Evolutionary conservation across 2,113 vertebrate species (phyloP).

Genomic region (Ramphastos sulfuratus): DNA sequence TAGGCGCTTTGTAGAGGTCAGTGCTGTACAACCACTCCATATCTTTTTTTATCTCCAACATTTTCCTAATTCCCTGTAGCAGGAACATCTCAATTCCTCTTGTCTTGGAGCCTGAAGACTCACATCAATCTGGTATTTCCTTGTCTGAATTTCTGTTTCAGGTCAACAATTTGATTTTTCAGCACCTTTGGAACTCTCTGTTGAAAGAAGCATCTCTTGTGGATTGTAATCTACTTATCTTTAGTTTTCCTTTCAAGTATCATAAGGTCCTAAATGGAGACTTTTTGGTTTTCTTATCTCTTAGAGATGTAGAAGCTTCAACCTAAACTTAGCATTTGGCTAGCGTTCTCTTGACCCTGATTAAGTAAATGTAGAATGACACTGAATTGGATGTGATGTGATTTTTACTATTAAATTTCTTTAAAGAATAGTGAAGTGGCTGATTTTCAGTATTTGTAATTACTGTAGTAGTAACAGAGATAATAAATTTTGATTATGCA

Average conservation of each 20-base stretch:
- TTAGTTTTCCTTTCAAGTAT: slow-evolving; percentile 3
- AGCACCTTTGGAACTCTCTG: neutral
- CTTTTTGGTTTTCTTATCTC: neutral
- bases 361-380: neutral
- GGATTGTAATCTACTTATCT: slow-evolving; percentile 4
- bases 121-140: neutral
- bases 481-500: neutral
- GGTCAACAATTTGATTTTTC: slow-evolving; percentile 16
- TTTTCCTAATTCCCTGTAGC: slow-evolving; percentile 3
- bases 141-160: slow-evolving; percentile 25
- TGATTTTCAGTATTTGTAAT: neutral
- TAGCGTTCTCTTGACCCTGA: neutral
- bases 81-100: slow-evolving; percentile 2
- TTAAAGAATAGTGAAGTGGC: neutral
- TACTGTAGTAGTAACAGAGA: neutral
- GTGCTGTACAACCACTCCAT: neutral
- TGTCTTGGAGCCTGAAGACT: neutral
- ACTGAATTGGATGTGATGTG: neutral
- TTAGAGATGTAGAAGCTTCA: neutral
- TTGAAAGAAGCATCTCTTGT: neutral
- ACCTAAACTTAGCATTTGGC: neutral
- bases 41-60: neutral
- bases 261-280: neutral
- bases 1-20: neutral
- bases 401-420: neutral